A percentile compares a stretch with the other conserved stretches of the same genome.
phyloP scores from a whole-genome alignment of 92 coral and sea anemone species.

The Siderastrea radians region DNA sequence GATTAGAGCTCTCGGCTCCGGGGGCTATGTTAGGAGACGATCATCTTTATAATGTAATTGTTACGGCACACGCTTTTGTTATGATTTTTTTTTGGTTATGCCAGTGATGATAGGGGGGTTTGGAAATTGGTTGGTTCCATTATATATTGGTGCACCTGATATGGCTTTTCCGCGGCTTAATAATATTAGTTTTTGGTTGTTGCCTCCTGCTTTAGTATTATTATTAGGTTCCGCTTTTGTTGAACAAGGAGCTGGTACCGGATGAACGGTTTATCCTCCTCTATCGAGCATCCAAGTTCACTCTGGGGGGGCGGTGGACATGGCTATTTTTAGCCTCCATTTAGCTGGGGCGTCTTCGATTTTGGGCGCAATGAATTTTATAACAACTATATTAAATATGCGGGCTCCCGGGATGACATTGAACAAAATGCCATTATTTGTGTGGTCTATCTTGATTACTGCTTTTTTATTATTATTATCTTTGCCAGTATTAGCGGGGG shows the following conservation, averaged over 20 bases:
- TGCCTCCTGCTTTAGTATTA: constrained; percentile 75
- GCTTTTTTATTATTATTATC: constrained; percentile 81
- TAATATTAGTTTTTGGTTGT: constrained; percentile 82
- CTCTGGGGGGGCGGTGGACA: constrained; percentile 80
- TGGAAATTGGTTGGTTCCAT: constrained; percentile 83
- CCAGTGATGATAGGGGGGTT: constrained; percentile 86
- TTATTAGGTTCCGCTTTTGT: constrained; percentile 69
- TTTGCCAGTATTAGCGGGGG: constrained; percentile 89
- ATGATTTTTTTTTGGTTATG: constrained; percentile 86
- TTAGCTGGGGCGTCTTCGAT: constrained; percentile 90
- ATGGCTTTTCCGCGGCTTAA: constrained; percentile 87
- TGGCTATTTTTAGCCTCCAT: constrained; percentile 85
- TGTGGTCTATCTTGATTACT: constrained; percentile 85
- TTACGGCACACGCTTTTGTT: constrained; percentile 85
- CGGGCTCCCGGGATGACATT: constrained; percentile 76
- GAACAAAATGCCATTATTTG: constrained; percentile 76
- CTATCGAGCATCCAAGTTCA: constrained; percentile 68
- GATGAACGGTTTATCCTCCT: constrained; percentile 90
- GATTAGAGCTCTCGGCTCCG: constrained; percentile 88
- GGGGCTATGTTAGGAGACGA: constrained; percentile 93
- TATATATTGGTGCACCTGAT: constrained; percentile 78
- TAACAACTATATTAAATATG: constrained; percentile 82
- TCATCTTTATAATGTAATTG: constrained; percentile 89
- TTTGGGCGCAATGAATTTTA: constrained; percentile 86
- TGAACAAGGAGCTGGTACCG: constrained; percentile 85